Evolutionary conservation across 2,888 invertebrate species (phyloP).

Genomic region (Malacosoma neustria): DNA sequence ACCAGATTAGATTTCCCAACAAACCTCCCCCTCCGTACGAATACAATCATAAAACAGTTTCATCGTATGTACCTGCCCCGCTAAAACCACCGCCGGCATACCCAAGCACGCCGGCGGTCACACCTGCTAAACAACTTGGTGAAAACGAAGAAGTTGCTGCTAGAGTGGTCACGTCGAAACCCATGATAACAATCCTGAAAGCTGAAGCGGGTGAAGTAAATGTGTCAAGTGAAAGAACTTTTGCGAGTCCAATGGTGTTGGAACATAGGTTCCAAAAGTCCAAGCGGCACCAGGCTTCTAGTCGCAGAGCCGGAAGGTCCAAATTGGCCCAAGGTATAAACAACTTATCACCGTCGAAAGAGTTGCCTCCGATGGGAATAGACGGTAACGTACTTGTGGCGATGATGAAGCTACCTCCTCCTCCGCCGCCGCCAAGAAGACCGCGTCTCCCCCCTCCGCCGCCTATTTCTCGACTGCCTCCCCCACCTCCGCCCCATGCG

Average conservation of each 20-base stretch:
- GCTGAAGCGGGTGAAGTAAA: slow-evolving; percentile 83
- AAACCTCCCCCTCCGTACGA: slow-evolving; percentile 83
- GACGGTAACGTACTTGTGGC: slow-evolving; percentile 73
- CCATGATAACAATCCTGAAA: slow-evolving; percentile 84
- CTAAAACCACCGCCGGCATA: slow-evolving; percentile 81
- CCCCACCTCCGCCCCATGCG: slow-evolving; percentile 85
- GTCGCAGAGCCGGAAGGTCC: slow-evolving; percentile 78
- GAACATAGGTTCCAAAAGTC: slow-evolving; percentile 68
- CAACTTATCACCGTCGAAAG: slow-evolving; percentile 62
- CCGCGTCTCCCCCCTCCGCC: slow-evolving; percentile 82
- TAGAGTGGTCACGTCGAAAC: slow-evolving; percentile 83
- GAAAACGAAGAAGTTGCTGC: slow-evolving; percentile 82
- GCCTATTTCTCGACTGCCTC: slow-evolving; percentile 77
- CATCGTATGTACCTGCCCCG: slow-evolving; percentile 35
- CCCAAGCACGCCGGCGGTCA: slow-evolving; percentile 51
- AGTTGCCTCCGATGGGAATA: slow-evolving; percentile 42
- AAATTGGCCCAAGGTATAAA: slow-evolving; percentile 69
- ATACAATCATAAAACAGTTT: slow-evolving; percentile 75
- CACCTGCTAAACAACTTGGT: slow-evolving; percentile 27
- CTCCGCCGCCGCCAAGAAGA: slow-evolving; percentile 71
- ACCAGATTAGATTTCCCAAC: slow-evolving; percentile 35
- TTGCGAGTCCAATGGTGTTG: slow-evolving; percentile 65
- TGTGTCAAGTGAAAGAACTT: slow-evolving; percentile 73
- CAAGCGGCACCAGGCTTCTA: slow-evolving; percentile 63
- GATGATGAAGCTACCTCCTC: slow-evolving; percentile 77